Percentiles rank a stretch among this genome's conserved stretches.
Conservation (phyloP, 2,888 invertebrate species). For the Cosmopolites sordidus region DNA sequence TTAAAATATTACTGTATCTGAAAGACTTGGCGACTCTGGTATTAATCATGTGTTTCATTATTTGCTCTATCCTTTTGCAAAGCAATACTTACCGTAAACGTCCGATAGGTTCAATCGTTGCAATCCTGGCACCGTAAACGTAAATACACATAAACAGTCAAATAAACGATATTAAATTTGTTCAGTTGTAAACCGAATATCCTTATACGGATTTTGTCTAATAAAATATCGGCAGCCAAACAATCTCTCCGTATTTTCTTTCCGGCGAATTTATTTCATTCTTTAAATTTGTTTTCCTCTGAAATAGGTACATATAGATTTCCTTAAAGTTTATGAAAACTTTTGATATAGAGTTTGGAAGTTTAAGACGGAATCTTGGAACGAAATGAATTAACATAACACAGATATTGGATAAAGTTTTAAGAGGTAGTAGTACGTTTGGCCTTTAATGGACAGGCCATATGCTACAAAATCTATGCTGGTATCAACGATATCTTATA, state of each 20-base stretch:
- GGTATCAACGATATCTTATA: neutral
- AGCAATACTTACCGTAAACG: too few relatives aligned
- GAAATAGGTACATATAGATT: constrained; percentile 4
- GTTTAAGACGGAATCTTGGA: neutral
- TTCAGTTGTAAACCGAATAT: constrained; percentile 7
- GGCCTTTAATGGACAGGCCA: constrained; percentile 7
- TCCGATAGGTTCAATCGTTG: too few relatives aligned
- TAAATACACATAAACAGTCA: neutral
- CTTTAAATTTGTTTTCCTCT: constrained; percentile 7
- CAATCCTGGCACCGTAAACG: too few relatives aligned
- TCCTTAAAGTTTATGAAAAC: constrained; percentile 7
- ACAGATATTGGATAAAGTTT: constrained; percentile 7
- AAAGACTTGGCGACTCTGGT: too few relatives aligned
- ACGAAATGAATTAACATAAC: constrained; percentile 6
- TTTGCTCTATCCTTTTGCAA: too few relatives aligned
- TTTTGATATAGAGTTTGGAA: constrained; percentile 11
- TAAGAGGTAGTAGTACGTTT: constrained; percentile 6
- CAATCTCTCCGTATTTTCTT: neutral
- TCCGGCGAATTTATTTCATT: constrained; percentile 11
- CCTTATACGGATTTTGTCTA: too few relatives aligned
- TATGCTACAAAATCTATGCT: constrained; percentile 5
- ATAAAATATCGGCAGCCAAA: too few relatives aligned
- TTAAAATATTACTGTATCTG: too few relatives aligned
- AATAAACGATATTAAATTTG: constrained; percentile 9
- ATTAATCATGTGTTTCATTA: too few relatives aligned